A percentile compares a stretch with the other conserved stretches of the same genome.
Conservation (phyloP, 2,888 invertebrate genomes). For the Germaria angustata region DNA sequence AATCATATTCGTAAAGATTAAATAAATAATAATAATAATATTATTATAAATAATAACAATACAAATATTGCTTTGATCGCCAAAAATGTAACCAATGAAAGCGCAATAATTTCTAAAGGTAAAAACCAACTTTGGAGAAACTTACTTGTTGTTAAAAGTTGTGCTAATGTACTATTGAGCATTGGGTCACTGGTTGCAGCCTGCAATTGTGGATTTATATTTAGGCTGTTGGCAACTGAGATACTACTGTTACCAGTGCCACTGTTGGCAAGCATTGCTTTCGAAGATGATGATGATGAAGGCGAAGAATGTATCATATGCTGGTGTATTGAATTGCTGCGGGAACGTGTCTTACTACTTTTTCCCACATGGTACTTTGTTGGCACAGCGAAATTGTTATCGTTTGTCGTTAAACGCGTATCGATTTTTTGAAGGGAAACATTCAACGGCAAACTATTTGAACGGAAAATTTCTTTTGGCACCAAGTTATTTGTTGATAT, state of each 20-base stretch:
- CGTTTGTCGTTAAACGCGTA: conserved; percentile 68
- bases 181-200: conserved; percentile 89
- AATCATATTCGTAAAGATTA: too few relatives aligned
- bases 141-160: conserved; percentile 84
- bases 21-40: too few relatives aligned
- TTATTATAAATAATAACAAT: too few relatives aligned
- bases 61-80: too few relatives aligned
- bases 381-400: conserved; percentile 78
- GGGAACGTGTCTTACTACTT: conserved; percentile 75
- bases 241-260: conserved; percentile 50
- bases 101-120: too few relatives aligned
- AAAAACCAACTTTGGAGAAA: conserved; percentile 8
- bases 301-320: conserved; percentile 68
- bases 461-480: conserved; percentile 82
- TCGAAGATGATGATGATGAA: conserved; percentile 46
- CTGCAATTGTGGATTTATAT: conserved; percentile 82
- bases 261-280: conserved; percentile 58
- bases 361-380: conserved; percentile 73
- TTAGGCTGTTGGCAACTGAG: conserved; percentile 43
- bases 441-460: conserved; percentile 84
- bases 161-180: conserved; percentile 88
- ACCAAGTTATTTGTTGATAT: conserved; percentile 55
- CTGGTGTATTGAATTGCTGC: conserved; percentile 79
- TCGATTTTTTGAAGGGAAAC: conserved; percentile 80
- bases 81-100: too few relatives aligned